A percentile compares a stretch with the other conserved stretches of the same genome.
Evolutionary conservation across 2,797 vertebrate species (phyloP).

Genomic region (Liasis olivaceus): DNA sequence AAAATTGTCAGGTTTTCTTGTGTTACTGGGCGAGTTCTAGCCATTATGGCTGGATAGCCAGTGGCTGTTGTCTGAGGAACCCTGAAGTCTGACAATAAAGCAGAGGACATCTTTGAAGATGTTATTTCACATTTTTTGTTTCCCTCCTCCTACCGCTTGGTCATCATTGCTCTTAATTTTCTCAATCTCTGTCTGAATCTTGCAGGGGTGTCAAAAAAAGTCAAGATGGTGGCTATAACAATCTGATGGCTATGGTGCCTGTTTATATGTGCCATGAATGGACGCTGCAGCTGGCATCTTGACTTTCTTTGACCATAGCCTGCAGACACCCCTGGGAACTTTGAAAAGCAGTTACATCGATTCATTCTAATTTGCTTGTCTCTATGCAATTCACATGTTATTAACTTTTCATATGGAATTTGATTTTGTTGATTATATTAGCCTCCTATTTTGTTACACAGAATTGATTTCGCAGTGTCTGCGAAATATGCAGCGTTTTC

Average conservation of each 20-base stretch:
- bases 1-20: not conserved
- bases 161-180: not conserved
- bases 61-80: not conserved
- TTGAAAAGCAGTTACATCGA: not conserved
- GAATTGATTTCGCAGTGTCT: not conserved
- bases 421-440: not conserved
- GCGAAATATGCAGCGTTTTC: not conserved
- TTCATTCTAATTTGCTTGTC: not conserved
- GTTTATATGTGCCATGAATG: not conserved
- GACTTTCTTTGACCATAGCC: not conserved
- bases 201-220: not conserved
- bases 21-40: not conserved
- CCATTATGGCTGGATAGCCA: not conserved
- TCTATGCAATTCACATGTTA: not conserved
- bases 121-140: not conserved
- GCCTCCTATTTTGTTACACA: not conserved
- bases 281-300: not conserved
- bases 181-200: not conserved
- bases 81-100: not conserved
- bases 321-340: not conserved
- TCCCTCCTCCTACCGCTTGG: not conserved
- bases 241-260: not conserved
- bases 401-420: not conserved
- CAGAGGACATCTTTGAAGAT: not conserved
- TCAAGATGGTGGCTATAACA: not conserved